Evolutionary conservation across 2,797 vertebrate genomes (phyloP).

Genomic region (Loris lydekkerianus): DNA sequence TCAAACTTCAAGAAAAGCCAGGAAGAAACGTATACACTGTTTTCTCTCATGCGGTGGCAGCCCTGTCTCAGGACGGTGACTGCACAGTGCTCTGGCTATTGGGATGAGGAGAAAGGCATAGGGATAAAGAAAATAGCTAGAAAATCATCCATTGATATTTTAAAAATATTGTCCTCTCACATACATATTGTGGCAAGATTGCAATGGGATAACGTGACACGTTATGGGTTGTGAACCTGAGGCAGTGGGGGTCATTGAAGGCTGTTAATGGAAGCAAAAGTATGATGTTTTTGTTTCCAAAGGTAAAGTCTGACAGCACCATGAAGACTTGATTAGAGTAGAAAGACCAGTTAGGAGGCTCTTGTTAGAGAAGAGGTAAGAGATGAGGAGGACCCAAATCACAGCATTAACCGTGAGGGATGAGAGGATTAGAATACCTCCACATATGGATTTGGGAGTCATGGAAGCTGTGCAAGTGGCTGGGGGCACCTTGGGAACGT

Average conservation of each 20-base stretch:
- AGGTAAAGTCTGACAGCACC: neutral
- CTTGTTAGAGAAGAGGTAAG: neutral
- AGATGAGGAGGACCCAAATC: neutral
- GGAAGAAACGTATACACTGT: neutral
- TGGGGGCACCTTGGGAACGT: neutral
- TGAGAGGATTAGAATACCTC: neutral
- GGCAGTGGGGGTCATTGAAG: neutral
- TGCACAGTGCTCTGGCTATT: neutral
- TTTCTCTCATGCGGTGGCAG: neutral
- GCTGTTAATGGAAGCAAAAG: neutral
- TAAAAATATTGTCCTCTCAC: neutral
- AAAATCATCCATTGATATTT: neutral
- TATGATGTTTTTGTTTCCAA: slow-evolving; percentile 13
- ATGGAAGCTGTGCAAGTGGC: neutral
- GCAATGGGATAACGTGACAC: neutral
- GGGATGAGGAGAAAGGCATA: neutral
- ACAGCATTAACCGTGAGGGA: neutral
- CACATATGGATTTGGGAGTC: neutral
- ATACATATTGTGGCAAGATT: neutral
- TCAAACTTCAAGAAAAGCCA: neutral
- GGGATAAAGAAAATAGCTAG: neutral
- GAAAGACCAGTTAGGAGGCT: neutral
- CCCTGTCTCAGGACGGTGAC: neutral
- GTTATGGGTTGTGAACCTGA: neutral
- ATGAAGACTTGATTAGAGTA: neutral